Conservation (phyloP, 2,888 invertebrate species). For the Acanthosepion pharaonis region DNA sequence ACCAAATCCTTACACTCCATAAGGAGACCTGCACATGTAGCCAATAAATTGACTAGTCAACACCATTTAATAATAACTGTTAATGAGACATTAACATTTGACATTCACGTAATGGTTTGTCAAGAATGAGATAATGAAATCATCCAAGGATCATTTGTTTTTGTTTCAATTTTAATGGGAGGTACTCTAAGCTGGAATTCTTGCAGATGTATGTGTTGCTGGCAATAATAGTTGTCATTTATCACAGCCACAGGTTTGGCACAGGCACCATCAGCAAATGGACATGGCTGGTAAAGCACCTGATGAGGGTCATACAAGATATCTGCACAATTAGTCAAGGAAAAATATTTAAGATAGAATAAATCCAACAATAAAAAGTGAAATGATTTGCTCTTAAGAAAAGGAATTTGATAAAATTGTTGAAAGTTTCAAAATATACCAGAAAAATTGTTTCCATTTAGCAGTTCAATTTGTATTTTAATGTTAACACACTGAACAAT, state of each 20-base stretch:
- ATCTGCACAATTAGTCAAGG: constrained; percentile 64
- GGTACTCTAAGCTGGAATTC: constrained; percentile 24
- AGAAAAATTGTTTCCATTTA: no score
- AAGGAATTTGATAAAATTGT: background rate
- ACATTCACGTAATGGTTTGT: background rate
- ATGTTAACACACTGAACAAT: no score
- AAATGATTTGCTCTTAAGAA: background rate
- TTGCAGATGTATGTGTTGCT: constrained; percentile 37
- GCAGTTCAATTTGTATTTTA: no score
- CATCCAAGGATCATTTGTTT: constrained; percentile 13
- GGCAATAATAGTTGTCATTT: constrained; percentile 33
- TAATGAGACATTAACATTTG: background rate
- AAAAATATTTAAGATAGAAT: background rate
- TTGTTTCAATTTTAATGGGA: constrained; percentile 38
- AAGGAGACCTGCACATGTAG: background rate
- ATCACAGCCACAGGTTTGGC: constrained; percentile 59
- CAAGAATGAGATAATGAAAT: background rate
- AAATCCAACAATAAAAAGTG: background rate
- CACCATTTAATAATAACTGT: background rate
- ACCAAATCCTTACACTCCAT: background rate
- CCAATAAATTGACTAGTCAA: background rate
- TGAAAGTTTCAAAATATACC: background rate
- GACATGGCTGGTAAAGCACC: constrained; percentile 87
- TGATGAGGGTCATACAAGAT: constrained; percentile 78
- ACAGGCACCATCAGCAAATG: constrained; percentile 73